Evolutionary conservation across 2,797 vertebrate genomes (phyloP).

Genomic region (Sardinella longiceps): DNA sequence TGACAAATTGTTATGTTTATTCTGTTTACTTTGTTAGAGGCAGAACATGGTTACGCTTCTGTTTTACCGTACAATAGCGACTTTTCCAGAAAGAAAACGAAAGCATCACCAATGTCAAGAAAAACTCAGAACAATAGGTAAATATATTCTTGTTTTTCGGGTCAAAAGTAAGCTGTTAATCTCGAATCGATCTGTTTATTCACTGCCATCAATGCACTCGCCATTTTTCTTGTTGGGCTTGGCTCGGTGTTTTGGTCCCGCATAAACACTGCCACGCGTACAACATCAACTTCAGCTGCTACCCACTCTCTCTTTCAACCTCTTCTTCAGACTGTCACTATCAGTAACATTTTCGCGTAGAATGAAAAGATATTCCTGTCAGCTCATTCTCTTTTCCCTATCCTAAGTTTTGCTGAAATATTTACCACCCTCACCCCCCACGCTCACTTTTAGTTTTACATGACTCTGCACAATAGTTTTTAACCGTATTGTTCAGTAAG

Average conservation of each 20-base stretch:
- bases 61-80: constrained; percentile 93
- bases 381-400: constrained; percentile 22
- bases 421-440: background rate
- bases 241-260: constrained; percentile 86
- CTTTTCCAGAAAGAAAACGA: constrained; percentile 95
- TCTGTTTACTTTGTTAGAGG: constrained; percentile 78
- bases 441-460: background rate
- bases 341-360: constrained; percentile 33
- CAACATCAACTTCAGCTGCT: constrained; percentile 77
- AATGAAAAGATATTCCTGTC: background rate
- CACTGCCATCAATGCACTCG: constrained; percentile 60
- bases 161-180: constrained; percentile 6
- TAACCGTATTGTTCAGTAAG: background rate
- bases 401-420: background rate
- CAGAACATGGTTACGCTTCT: constrained; percentile 97
- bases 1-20: constrained; percentile 44
- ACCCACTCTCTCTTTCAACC: constrained; percentile 44
- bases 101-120: constrained; percentile 88
- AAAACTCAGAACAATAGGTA: constrained; percentile 95
- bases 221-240: constrained; percentile 81
- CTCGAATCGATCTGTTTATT: constrained; percentile 47
- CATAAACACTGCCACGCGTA: constrained; percentile 95
- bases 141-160: constrained; percentile 56
- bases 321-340: constrained; percentile 27
- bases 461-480: background rate